Conservation (phyloP, 35 echinoderm and acorn worm species). For the Ptychodera flava region DNA sequence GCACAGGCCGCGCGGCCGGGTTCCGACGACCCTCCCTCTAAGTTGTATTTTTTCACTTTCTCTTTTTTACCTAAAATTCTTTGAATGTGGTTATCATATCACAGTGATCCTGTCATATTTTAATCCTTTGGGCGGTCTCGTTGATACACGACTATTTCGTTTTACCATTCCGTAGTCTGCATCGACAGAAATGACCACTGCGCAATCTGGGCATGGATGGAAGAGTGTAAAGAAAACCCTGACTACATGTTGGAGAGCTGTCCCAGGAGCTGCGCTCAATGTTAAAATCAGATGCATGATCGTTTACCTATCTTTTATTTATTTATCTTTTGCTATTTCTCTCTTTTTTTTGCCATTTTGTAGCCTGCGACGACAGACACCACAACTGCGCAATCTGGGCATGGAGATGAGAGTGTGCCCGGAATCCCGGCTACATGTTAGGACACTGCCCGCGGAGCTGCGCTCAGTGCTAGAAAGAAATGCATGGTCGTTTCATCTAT, state of each 20-base stretch:
- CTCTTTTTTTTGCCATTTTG: conserved; percentile 6
- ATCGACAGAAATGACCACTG: conserved; percentile 54
- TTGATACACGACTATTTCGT: too few species aligned
- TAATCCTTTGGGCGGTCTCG: too few species aligned
- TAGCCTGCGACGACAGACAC: conserved; percentile 33
- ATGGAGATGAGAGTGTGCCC: conserved; percentile 23
- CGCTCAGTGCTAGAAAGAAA: too few species aligned
- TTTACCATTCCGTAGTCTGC: conserved; percentile 30
- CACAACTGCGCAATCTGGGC: conserved; percentile 28
- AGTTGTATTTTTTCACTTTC: background rate
- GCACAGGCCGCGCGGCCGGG: too few species aligned
- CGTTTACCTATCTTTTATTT: background rate
- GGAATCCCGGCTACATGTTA: conserved; percentile 35
- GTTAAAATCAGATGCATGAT: conserved; percentile 9
- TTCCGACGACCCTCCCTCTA: too few species aligned
- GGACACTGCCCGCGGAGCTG: conserved; percentile 39
- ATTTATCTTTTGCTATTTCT: background rate
- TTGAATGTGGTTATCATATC: background rate
- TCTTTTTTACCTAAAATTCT: background rate
- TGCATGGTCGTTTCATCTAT: too few species aligned
- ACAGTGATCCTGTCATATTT: too few species aligned
- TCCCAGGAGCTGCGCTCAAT: conserved; percentile 39
- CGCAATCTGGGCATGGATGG: conserved; percentile 32
- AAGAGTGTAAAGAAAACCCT: conserved; percentile 47
- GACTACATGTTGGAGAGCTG: conserved; percentile 52